Evolutionary conservation across 2,797 vertebrate species (phyloP), one percentile per base, ranked within the genome.

Genomic region (Cyclopterus lumpus): DNA sequence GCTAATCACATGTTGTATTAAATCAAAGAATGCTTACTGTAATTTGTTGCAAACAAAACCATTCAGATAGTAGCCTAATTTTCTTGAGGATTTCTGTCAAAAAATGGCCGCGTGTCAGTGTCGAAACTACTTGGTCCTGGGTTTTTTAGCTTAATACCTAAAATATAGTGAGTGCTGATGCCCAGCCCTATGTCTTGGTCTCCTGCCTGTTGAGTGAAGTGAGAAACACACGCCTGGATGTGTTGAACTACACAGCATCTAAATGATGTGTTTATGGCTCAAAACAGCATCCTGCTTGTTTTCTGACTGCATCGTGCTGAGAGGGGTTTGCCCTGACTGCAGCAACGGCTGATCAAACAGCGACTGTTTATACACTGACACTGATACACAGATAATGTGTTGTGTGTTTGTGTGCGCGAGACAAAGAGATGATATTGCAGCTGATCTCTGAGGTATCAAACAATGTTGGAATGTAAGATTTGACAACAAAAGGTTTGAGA

Each of bases 271-370:
- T 86, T 84, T 75, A 36, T 14, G 32, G 24, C 40, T 79, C 30
- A 7, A 54, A 71, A 24, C 59, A 71, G 70, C 82, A 12, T 68
- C 70, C 73, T 73, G 69, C 77, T 78, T 71, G 65, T 68, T 82
- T 2, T 57, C 42, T 44, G 67, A 57, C 61, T 64, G 59, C n/a
- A 20, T 48, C 72, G 4, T 58, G 69, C 79, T 79, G 75, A 54
- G 82, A 55, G 54, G 67, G 53, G 22, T 67, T 30, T 77, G 85
- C 87, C 78, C 78, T 5, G 57, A 68, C 66, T 11, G 63, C 60
- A 71, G 67, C 78, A 77, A 73, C 81, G 78, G 73, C 64, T 74
- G 71, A 86, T 88, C 75, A 79, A 81, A 40, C 72, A 20, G 28
- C 4, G 0, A 30, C 16, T 14, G 38, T 80, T 76, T 53, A 42